These are phyloP conservation scores for Sterna hirundo DNA, from an alignment of 2,113 vertebrate species.

Conservation along the genomic window DNA sequence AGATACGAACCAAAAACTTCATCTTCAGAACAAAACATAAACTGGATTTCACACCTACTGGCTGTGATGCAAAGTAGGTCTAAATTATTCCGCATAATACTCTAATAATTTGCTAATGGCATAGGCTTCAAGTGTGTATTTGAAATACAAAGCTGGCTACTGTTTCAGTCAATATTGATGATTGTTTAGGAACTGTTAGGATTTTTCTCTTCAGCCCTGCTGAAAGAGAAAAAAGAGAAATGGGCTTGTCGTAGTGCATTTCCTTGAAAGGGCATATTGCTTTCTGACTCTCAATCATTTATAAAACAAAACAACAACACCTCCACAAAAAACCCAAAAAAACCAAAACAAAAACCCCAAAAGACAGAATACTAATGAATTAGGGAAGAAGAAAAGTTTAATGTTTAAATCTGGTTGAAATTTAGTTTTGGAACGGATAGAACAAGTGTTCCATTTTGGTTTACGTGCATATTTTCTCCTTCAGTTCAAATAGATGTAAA, in stretches of 20 bases:
- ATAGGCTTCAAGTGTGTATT: background rate
- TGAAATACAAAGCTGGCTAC: background rate
- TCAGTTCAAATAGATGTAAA: background rate
- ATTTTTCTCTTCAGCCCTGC: background rate
- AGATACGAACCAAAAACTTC: slow-evolving; percentile 86
- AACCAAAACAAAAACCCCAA: fast-evolving
- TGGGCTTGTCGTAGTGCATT: background rate
- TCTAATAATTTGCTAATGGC: background rate
- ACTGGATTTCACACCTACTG: slow-evolving; percentile 85
- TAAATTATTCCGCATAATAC: background rate
- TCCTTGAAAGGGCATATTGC: background rate
- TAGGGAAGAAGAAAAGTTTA: background rate
- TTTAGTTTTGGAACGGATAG: background rate
- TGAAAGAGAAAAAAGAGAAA: background rate
- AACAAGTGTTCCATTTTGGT: background rate
- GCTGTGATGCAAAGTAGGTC: slow-evolving; percentile 85
- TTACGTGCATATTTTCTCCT: background rate
- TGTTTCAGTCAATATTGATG: background rate
- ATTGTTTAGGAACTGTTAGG: background rate
- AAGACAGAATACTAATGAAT: background rate
- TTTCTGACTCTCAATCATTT: background rate
- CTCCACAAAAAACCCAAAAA: background rate
- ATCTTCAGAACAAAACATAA: slow-evolving; percentile 89
- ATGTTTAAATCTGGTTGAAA: background rate
- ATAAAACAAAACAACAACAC: background rate